Evolutionary conservation across 2,888 invertebrate genomes (phyloP), one percentile per base, ranked within the genome.

Genomic region (Standfussiana lucernea): DNA sequence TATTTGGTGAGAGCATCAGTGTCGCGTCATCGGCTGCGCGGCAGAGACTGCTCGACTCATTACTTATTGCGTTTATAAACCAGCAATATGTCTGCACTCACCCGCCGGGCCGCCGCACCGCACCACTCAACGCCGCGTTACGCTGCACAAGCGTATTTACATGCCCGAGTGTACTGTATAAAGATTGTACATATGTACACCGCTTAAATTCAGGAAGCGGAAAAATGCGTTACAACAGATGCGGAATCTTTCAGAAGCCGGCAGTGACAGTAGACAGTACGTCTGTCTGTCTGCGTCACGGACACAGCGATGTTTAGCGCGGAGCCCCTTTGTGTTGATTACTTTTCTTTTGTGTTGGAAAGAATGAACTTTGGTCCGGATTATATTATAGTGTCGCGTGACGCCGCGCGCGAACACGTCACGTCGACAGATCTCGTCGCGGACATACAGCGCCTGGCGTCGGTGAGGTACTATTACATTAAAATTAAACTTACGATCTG

Each of bases 321-420:
- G 42, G 24, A 32, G 28, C 47, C 7, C 21, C 53, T 64, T 79
- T 66, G 74, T 56, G 75, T 79, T 87, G 83, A 88, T 88, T 88
- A 85, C 86, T 86, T 83, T 84, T 66, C 79, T 75, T 84, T 82
- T 84, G 83, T 77, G 78, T 78, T 62, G 61, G 70, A 80, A 75
- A 56, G 53, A 77, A 84, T 81, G 61, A 81, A 79, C 79, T 86
- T 85, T 80, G n/a, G 67, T 53, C 13, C 71, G 74, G 70, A 72
- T 71, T 74, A 50, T 72, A 69, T 67, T 68, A 45, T 65, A 13
- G n/a, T 67, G 68, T 65, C 45, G 45, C 45, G 15, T 15, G 4
- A 53, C 53, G 67, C 40, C 65, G n/a, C 7, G 32, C 8, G 42
- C 24, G 35, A n/a, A 59, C 35, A 35, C 28, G 35, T 18, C 8